Evolutionary conservation across 2,888 invertebrate genomes (phyloP).

Genomic region (Brachyopa scutellaris): DNA sequence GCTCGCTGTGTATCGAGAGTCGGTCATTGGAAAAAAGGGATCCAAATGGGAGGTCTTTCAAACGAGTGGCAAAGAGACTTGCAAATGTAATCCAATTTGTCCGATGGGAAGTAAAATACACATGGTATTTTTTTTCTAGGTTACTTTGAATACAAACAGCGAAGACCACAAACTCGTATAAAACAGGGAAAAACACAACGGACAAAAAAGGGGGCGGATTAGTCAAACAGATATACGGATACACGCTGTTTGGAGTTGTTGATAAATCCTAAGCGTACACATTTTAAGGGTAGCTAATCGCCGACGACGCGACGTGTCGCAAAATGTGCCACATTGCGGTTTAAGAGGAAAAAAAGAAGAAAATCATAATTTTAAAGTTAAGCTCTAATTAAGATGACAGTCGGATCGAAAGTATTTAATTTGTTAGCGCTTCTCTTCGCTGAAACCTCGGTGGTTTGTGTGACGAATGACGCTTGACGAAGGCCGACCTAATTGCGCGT

Average conservation of each 20-base stretch:
- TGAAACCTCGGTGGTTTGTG: background rate
- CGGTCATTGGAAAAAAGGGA: constrained; percentile 62
- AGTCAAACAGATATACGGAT: constrained; percentile 46
- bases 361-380: constrained; percentile 25
- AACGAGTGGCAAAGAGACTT: constrained; percentile 26
- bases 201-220: constrained; percentile 67
- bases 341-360: background rate
- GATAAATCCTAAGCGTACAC: constrained; percentile 36
- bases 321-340: constrained; percentile 30
- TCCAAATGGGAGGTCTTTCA: constrained; percentile 43
- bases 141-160: constrained; percentile 36
- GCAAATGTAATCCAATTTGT: constrained; percentile 70
- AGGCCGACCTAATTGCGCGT: constrained; percentile 26
- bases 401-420: constrained; percentile 3
- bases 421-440: constrained; percentile 6
- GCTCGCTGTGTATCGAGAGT: constrained; percentile 56
- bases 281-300: constrained; percentile 65
- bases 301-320: constrained; percentile 18
- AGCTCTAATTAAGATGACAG: constrained; percentile 50
- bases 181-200: background rate
- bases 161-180: background rate
- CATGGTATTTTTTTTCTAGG: constrained; percentile 57
- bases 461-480: no score
- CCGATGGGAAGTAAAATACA: constrained; percentile 24
- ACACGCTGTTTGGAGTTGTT: constrained; percentile 38